A percentile compares a stretch with the other conserved stretches of the same genome.
Evolutionary conservation across 2,113 vertebrate genomes (phyloP).

Genomic region (Phyllostomus hastatus): DNA sequence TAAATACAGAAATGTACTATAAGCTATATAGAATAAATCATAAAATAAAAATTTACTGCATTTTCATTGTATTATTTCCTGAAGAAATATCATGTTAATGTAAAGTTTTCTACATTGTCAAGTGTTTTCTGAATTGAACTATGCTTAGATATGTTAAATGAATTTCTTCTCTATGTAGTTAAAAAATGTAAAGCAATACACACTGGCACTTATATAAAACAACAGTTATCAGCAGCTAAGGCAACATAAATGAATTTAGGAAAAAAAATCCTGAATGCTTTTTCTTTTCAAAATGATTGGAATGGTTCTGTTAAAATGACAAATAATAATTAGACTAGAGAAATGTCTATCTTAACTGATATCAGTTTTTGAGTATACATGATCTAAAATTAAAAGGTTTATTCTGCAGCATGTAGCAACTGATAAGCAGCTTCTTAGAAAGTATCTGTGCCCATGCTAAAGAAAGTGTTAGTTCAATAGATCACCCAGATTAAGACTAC

Average conservation of each 20-base stretch:
- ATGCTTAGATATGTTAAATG: slow-evolving; percentile 37
- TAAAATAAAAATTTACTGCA: slow-evolving; percentile 48
- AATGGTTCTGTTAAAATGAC: neutral
- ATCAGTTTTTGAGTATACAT: neutral
- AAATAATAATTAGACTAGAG: neutral
- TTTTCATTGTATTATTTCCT: slow-evolving; percentile 10
- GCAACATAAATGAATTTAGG: slow-evolving; percentile 6
- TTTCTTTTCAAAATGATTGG: neutral
- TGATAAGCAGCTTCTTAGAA: neutral
- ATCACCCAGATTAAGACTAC: neutral
- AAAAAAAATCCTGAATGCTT: neutral
- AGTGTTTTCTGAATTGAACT: slow-evolving; percentile 56
- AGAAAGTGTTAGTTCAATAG: neutral
- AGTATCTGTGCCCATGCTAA: neutral
- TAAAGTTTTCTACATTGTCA: slow-evolving; percentile 47
- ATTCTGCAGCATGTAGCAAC: neutral
- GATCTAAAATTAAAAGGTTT: slow-evolving; percentile 14
- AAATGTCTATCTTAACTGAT: neutral
- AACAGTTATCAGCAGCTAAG: slow-evolving; percentile 21
- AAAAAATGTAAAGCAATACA: neutral
- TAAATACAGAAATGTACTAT: slow-evolving; percentile 38
- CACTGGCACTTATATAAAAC: slow-evolving; percentile 43
- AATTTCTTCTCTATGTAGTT: slow-evolving; percentile 42
- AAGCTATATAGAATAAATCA: slow-evolving; percentile 9
- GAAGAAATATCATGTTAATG: slow-evolving; percentile 54